Evolutionary conservation across 2,888 invertebrate genomes (phyloP).

Genomic region (Odontocerum albicorne): DNA sequence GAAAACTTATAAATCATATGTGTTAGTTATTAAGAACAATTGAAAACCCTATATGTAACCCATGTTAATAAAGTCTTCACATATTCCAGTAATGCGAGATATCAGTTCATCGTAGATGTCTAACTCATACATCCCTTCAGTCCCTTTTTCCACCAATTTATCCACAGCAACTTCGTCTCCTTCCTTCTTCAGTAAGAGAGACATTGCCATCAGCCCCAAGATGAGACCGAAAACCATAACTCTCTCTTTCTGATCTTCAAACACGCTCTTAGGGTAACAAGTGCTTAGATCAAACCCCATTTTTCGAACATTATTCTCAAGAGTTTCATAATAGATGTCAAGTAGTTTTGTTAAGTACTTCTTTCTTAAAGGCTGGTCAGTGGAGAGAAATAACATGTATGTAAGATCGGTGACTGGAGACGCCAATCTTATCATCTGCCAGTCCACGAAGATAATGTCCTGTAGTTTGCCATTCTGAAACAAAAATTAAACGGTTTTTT

Average conservation of each 20-base stretch:
- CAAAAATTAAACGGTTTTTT: not conserved
- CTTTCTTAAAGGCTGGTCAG: conserved; percentile 13
- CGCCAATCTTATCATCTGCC: conserved; percentile 22
- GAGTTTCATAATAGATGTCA: conserved; percentile 25
- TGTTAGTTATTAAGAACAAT: too few relatives aligned
- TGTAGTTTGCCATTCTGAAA: conserved; percentile 19
- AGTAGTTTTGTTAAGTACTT: conserved; percentile 5
- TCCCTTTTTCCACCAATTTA: not conserved
- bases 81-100: not conserved
- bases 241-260: conserved; percentile 5
- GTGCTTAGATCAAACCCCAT: conserved; percentile 15
- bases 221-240: conserved; percentile 4
- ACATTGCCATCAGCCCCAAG: not conserved
- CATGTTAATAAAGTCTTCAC: not conserved
- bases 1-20: too few relatives aligned
- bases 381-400: conserved; percentile 22
- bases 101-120: not conserved
- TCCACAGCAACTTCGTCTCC: conserved; percentile 1
- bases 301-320: conserved; percentile 1
- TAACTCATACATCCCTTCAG: not conserved
- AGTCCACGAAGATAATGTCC: conserved; percentile 23
- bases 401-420: conserved; percentile 28
- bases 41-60: too few relatives aligned
- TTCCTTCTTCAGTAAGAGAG: not conserved
- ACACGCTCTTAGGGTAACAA: conserved; percentile 14